Percentiles rank a stretch among this genome's conserved stretches.
Evolutionary conservation across 1,140 invertebrate species (phyloP).

Genomic region (Globodera ellingtonae): DNA sequence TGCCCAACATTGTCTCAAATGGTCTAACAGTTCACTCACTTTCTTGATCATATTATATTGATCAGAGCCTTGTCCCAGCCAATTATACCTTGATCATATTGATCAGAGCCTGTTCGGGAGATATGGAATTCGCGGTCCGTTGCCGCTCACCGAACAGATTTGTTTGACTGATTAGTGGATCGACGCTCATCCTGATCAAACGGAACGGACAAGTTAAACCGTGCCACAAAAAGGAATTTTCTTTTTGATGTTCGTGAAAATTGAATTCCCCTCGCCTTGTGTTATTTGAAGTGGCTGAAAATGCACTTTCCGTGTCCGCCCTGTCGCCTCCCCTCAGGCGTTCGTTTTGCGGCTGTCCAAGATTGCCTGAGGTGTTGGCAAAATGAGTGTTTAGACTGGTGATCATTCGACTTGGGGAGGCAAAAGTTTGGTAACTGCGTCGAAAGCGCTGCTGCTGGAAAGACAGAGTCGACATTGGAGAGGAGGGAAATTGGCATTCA

Average conservation of each 20-base stretch:
- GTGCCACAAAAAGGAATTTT: neutral
- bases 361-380: neutral
- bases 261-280: slow-evolving; percentile 12
- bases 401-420: neutral
- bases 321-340: slow-evolving; percentile 5
- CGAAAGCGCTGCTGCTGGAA: neutral
- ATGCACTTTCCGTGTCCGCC: slow-evolving; percentile 36
- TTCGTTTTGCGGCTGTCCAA: neutral
- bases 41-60: neutral
- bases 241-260: neutral
- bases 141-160: slow-evolving; percentile 49
- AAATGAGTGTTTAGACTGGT: neutral
- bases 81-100: slow-evolving; percentile 56
- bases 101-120: slow-evolving; percentile 58
- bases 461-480: too few species aligned
- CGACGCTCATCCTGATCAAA: slow-evolving; percentile 37
- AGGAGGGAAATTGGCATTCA: too few species aligned
- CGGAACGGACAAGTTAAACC: neutral
- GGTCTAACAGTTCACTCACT: slow-evolving; percentile 12
- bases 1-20: slow-evolving; percentile 61
- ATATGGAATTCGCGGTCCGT: slow-evolving; percentile 37
- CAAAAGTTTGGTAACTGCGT: neutral
- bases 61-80: neutral
- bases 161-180: slow-evolving; percentile 39
- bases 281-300: slow-evolving; percentile 31